A percentile compares a stretch with the other conserved stretches of the same genome.
Evolutionary conservation across 2,888 invertebrate genomes (phyloP).

Genomic region (Drosophila barbarae): DNA sequence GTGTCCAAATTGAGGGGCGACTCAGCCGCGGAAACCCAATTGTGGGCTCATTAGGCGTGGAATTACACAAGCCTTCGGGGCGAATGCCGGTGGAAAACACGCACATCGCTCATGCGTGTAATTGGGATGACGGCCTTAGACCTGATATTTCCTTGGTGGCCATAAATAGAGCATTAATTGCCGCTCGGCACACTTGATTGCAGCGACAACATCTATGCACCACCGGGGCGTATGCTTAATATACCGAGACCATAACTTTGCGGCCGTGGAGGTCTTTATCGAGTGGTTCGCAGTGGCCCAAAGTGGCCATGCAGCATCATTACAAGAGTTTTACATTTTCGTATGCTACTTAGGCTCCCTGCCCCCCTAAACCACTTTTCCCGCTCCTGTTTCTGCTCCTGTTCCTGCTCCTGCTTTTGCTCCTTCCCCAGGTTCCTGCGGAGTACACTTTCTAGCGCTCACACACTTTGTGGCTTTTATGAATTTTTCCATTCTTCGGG

Average conservation of each 20-base stretch:
- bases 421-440: conserved; percentile 22
- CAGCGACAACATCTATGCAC: conserved; percentile 36
- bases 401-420: background rate
- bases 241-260: conserved; percentile 17
- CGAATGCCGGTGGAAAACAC: conserved; percentile 17
- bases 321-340: conserved; percentile 66
- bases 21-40: conserved; percentile 42
- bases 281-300: conserved; percentile 6
- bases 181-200: conserved; percentile 16
- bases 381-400: background rate
- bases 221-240: conserved; percentile 23
- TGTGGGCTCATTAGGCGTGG: conserved; percentile 65
- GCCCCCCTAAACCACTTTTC: background rate
- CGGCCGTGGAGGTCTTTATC: conserved; percentile 12
- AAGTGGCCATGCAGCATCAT: conserved; percentile 31
- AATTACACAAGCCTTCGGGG: conserved; percentile 26
- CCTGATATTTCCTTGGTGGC: conserved; percentile 19
- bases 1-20: conserved; percentile 14
- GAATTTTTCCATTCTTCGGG: conserved; percentile 44
- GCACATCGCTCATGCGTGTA: conserved; percentile 62
- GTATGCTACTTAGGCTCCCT: conserved; percentile 39
- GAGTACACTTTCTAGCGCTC: conserved; percentile 53
- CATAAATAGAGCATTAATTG: conserved; percentile 64
- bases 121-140: conserved; percentile 61
- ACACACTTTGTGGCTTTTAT: conserved; percentile 59